Base-by-base conservation (phyloP, 2,113 vertebrate species). In the Eulacestoma nigropectus region DNA sequence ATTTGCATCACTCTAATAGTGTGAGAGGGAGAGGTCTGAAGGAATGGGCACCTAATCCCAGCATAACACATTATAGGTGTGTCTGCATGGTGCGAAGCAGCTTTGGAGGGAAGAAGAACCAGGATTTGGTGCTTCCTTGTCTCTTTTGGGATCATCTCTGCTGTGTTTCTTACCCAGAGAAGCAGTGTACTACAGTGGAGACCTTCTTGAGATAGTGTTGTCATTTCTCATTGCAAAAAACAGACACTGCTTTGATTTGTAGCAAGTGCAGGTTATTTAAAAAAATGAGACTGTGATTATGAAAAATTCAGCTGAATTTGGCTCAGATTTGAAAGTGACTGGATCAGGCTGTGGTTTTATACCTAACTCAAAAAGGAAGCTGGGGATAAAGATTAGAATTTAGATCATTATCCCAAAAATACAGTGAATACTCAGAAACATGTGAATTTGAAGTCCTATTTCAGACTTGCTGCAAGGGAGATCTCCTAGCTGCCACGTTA, bases 41-140 rank as follows among this genome's bases (percentile, higher is more conserved):
- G 18, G 33, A 50, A 80, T 52, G 1, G 5, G 6, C 5, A 5
- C 11, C 77, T 62, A 62, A 73, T 16, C 37, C 42, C 17, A 57
- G 19, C 4, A 0, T 63, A 74, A 55, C 18, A 9, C 8, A 7
- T 62, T 30, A 7, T n/a, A 83, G 78, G 10, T 0, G 0, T 62
- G n/a, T 69, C 46, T 83, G 42, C 3, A 3, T 53, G 32, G 60
- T 56, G 35, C 68, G 56, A 55, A 87, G 39, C 23, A 74, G 9
- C 46, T 82, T 59, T 74, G 59, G 60, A 87, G 37, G 55, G 47
- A 62, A 32, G 44, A 42, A 39, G 37, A 73, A 41, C 7, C 6
- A 50, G 33, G 33, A 63, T 77, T 78, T 84, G 25, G 8, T 87
- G 11, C 53, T 87, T 85, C 7, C 11, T 1, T 16, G 3, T 69